phyloP scores from a whole-genome alignment of 2,888 invertebrate genomes.

The Capitulum mitella region DNA sequence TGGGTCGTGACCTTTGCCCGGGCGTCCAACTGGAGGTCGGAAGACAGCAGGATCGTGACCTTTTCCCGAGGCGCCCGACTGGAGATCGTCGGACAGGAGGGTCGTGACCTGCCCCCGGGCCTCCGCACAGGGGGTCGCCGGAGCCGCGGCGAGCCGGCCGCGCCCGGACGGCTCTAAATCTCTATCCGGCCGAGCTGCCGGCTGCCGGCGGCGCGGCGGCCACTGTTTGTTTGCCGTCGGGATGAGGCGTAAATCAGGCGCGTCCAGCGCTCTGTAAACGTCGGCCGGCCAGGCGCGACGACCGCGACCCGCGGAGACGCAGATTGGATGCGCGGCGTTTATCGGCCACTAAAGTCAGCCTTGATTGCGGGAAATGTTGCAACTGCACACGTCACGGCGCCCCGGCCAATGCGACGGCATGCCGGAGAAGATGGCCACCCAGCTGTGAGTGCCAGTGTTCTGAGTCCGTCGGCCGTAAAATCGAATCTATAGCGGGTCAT shows the following conservation, averaged over 20 bases:
- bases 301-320: neutral
- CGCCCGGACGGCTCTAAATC: neutral
- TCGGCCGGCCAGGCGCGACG: neutral
- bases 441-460: neutral
- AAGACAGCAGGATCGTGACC: too few relatives aligned
- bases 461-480: neutral
- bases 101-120: too few relatives aligned
- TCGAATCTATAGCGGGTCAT: neutral
- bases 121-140: too few relatives aligned
- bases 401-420: neutral
- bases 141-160: too few relatives aligned
- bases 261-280: neutral
- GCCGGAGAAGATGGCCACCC: neutral
- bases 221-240: neutral
- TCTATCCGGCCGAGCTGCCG: neutral
- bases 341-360: conserved; percentile 15
- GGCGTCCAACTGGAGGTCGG: too few relatives aligned
- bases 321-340: neutral
- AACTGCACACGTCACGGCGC: neutral
- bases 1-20: too few relatives aligned
- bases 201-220: neutral
- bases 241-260: neutral
- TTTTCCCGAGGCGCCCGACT: too few relatives aligned
- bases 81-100: too few relatives aligned
- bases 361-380: conserved; percentile 20